A percentile compares a stretch with the other conserved stretches of the same genome.
phyloP scores from a whole-genome alignment of 2,888 invertebrate genomes.

The Metellina segmentata region DNA sequence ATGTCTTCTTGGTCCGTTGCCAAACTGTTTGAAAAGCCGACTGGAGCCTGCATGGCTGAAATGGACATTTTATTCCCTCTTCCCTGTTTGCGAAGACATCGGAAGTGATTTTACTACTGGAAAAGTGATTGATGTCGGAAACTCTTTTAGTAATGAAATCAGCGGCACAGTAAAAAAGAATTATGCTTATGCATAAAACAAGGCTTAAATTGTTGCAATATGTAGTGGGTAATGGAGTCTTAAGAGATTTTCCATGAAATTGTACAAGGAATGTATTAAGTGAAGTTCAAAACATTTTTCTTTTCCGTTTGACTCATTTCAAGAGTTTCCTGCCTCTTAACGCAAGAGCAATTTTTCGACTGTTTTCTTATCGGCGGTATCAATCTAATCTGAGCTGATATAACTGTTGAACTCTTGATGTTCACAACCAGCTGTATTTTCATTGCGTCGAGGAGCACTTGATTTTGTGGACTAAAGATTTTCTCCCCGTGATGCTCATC shows the following conservation, averaged over 20 bases:
- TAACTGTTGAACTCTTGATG: too few relatives aligned
- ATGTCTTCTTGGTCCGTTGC: conserved; percentile 40
- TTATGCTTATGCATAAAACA: neutral
- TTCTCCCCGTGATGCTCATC: too few relatives aligned
- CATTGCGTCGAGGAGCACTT: too few relatives aligned
- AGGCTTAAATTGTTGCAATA: neutral
- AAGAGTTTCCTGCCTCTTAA: neutral
- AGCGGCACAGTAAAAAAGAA: neutral
- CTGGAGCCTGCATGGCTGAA: conserved; percentile 42
- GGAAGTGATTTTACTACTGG: conserved; percentile 50
- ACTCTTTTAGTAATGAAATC: conserved; percentile 27
- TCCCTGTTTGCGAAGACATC: conserved; percentile 13
- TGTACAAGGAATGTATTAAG: conserved; percentile 14
- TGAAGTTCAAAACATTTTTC: neutral
- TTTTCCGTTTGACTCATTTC: neutral
- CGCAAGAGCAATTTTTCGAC: neutral
- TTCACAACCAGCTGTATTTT: too few relatives aligned
- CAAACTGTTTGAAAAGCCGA: conserved; percentile 31
- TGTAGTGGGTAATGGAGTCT: neutral
- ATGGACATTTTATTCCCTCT: neutral
- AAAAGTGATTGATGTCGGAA: conserved; percentile 54
- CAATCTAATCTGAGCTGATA: neutral
- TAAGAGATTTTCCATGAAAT: neutral
- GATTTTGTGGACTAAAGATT: too few relatives aligned
- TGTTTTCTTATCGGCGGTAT: neutral